Base-by-base conservation (phyloP, 2,888 invertebrate genomes). In the Apamea crenata region DNA sequence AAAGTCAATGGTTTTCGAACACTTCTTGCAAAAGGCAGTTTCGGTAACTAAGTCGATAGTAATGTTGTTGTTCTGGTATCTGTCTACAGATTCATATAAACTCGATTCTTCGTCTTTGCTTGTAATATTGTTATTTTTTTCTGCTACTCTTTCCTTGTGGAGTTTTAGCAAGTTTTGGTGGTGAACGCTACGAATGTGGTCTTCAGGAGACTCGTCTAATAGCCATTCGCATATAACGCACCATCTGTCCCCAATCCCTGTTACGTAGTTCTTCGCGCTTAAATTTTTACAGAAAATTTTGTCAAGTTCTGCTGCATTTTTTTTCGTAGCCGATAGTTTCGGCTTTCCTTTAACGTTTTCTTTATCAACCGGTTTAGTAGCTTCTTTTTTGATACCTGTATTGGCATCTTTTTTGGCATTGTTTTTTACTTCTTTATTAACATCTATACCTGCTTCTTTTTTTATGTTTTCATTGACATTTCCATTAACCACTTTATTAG, bases 211-310 rank as follows among this genome's bases (percentile, higher is more conserved):
- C 0, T 44, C 70, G 0, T 59, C 29, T 68, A 84, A 6, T 10
- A 71, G 4, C 66, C 69, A 53, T 44, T 84, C 80, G n/a, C 84
- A 84, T 40, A 84, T 16, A 68, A 84, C 2, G 36, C 84, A 84
- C 67, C 67, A 84, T 36, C 10, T 71, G 0, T 16, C 10, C 0
- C 50, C 79, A 16, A 3, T 0, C 3, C 6, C 36, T 25, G 10
- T 67, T 16, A 87, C 3, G n/a, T 87, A 84, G 68, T 84, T 74
- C 53, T 6, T 74, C 1, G 63, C 74, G 0, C 71, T 71, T 10
- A 84, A 71, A 65, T 79, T 84, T 65, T 74, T 87, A 40, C 87
- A 87, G 16, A 69, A 87, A n/a, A 74, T 36, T 61, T 87, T 74
- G 14, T 84, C 84, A 32, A 84, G 80, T 40, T 84, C 84, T 10